These are phyloP conservation scores for Isurus oxyrinchus DNA, from an alignment of 2,113 vertebrate species.

Conservation along the genomic window DNA sequence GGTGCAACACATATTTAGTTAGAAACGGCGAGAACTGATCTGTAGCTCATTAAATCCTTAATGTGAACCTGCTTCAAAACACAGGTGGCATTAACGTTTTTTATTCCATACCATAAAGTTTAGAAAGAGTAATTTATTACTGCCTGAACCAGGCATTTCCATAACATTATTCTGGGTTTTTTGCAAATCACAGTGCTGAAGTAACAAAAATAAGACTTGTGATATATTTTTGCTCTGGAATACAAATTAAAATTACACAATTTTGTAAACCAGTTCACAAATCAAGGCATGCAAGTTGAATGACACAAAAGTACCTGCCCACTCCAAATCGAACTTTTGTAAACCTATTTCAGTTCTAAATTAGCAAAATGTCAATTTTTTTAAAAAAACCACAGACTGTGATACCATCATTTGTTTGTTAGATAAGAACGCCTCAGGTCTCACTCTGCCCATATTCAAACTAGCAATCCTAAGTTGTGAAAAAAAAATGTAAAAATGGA, in stretches of 20 bases:
- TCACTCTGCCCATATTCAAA: background rate
- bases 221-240: background rate
- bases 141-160: background rate
- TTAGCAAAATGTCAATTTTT: background rate
- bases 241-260: background rate
- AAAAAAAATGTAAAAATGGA: background rate
- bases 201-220: background rate
- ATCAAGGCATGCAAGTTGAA: background rate
- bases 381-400: background rate
- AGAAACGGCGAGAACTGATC: background rate
- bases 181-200: background rate
- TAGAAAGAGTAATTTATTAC: constrained; percentile 7
- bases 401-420: background rate
- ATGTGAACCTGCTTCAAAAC: background rate
- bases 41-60: constrained; percentile 9
- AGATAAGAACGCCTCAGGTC: background rate
- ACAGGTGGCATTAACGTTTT: background rate
- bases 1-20: constrained; percentile 4
- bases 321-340: background rate
- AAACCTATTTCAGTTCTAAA: constrained; percentile 1
- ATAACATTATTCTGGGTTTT: background rate
- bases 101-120: constrained; percentile 7
- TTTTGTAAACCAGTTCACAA: background rate
- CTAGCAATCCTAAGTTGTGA: background rate
- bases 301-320: background rate